Evolutionary conservation across 2,888 invertebrate species (phyloP).

Genomic region (Nesidiocoris tenuis): DNA sequence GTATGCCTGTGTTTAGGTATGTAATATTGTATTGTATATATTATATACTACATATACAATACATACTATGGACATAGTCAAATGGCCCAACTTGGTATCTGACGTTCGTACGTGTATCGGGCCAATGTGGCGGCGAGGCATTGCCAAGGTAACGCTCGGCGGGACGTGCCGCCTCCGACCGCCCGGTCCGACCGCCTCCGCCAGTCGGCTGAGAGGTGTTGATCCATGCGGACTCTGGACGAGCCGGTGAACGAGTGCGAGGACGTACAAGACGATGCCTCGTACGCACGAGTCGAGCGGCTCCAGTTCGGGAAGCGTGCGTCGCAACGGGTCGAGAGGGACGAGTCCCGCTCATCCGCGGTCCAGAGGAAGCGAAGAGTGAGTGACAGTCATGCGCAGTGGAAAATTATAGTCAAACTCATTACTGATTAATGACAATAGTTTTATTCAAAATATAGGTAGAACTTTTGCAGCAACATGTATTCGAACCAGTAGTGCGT

Average conservation of each 20-base stretch:
- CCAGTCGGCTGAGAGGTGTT: background rate
- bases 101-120: background rate
- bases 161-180: constrained; percentile 1
- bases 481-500: no score
- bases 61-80: no score
- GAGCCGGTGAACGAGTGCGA: constrained; percentile 40
- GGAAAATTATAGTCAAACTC: no score
- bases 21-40: no score
- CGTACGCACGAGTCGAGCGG: constrained; percentile 45
- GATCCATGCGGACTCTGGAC: constrained; percentile 18
- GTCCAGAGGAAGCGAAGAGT: constrained; percentile 50
- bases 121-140: background rate
- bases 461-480: no score
- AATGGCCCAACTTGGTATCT: no score
- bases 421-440: no score
- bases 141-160: constrained; percentile 15
- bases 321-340: constrained; percentile 49
- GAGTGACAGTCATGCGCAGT: no score
- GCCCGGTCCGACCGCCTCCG: background rate
- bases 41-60: no score
- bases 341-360: constrained; percentile 48
- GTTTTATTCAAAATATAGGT: no score
- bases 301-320: constrained; percentile 46
- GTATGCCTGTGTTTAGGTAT: no score
- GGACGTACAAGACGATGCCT: constrained; percentile 45